phyloP scores from a whole-genome alignment of 2,888 invertebrate species.

The Coelinius sp. region DNA sequence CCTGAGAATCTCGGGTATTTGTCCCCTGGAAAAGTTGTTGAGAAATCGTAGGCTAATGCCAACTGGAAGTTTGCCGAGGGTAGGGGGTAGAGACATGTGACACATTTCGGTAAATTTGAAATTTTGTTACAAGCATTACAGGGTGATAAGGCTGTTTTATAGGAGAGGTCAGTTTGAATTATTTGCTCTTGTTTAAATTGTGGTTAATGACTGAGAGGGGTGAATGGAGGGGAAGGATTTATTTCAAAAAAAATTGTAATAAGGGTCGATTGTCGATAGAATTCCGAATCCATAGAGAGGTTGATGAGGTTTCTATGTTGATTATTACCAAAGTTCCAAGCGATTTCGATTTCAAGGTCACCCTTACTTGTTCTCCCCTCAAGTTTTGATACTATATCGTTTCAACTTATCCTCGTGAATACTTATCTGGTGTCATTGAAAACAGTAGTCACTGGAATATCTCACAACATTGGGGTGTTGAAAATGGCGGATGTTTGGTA shows the following conservation, averaged over 20 bases:
- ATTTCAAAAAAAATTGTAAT: too few species aligned
- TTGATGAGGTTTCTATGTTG: not conserved
- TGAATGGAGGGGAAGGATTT: too few species aligned
- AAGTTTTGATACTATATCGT: too few species aligned
- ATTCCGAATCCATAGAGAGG: not conserved
- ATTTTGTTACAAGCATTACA: conserved; percentile 47
- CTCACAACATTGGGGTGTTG: not conserved
- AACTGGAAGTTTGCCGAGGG: conserved; percentile 32
- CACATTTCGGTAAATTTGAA: conserved; percentile 54
- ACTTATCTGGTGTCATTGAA: not conserved
- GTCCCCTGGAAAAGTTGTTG: conserved; percentile 7
- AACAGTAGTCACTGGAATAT: conserved; percentile 1
- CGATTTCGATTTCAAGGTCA: not conserved
- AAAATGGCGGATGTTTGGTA: not conserved
- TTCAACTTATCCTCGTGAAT: not conserved
- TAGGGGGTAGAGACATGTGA: not conserved
- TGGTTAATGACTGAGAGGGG: too few species aligned
- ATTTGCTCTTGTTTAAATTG: too few species aligned
- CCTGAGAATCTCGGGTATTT: not conserved
- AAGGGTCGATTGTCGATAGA: too few species aligned
- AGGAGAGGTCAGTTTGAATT: too few species aligned
- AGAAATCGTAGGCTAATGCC: conserved; percentile 16
- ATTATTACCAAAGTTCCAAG: not conserved
- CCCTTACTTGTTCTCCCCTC: not conserved
- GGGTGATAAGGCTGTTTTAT: conserved; percentile 48